Evolutionary conservation across 2,797 vertebrate genomes (phyloP), one percentile per base, ranked within the genome.

Genomic region (Poecilia velifera): DNA sequence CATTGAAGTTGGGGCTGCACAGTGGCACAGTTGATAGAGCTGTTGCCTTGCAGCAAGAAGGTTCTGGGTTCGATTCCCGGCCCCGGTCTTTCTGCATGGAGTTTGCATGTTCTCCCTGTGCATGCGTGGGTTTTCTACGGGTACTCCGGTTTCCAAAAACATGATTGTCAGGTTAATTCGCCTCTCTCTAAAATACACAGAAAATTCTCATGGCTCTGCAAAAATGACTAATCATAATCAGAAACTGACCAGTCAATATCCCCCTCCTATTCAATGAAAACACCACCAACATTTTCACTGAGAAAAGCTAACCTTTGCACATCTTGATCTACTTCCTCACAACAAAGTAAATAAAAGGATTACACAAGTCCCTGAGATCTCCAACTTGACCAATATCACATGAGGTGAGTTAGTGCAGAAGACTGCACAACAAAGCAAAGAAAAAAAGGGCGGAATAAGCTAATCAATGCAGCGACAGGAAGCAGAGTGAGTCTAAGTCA

Each of bases 381-480:
- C 70, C n/a, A 57, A 76, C 76, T 80, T 74, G 51, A 31, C 74
- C 78, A 47, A 78, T 76, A 84, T 92, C 90, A 87, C 88, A 89
- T 47, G 80, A 90, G 76, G 77, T 55, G 62, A 79, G 86, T 87
- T 91, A 88, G 78, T 73, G 73, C 79, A 82, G 74, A 79, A 68
- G 70, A 86, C 89, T 79, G 77, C 82, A 87, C 82, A 84, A 86
- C 76, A 73, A 87, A 82, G 82, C 77, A 72, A 82, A 73, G 72
- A 45, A 74, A 79, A 80, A 34, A 43, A 22, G 57, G 79, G 79
- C 71, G 88, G 89, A 82, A 87, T 78, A 89, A 91, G 86, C 92
- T 95, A 82, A 95, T 94, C 92, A 92, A 95, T 95, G 92, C 93
- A 93, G 77, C 84, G 89, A 91, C 88, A 80, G 86, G 81, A 91